A percentile compares a stretch with the other conserved stretches of the same genome.
phyloP scores from a whole-genome alignment of 2,888 invertebrate genomes.

The Aspidiotus rigidus region DNA sequence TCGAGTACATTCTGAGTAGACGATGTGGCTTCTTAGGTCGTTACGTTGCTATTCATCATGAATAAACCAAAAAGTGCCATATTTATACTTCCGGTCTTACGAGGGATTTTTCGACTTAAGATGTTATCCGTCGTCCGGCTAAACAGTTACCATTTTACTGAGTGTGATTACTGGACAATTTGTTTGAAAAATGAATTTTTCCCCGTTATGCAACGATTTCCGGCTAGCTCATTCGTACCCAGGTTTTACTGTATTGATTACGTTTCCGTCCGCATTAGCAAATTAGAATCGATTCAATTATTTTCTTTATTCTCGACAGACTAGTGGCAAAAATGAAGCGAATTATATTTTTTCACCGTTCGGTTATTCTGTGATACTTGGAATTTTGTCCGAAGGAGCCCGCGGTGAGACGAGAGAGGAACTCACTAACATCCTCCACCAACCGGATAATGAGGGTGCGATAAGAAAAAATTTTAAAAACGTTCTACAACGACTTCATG shows the following conservation, averaged over 20 bases:
- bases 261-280: background rate
- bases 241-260: background rate
- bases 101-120: too few relatives aligned
- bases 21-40: too few relatives aligned
- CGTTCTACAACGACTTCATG: constrained; percentile 42
- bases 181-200: too few relatives aligned
- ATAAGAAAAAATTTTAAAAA: constrained; percentile 47
- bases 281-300: background rate
- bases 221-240: too few relatives aligned
- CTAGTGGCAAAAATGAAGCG: constrained; percentile 17
- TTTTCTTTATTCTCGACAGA: constrained; percentile 9
- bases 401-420: constrained; percentile 53
- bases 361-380: constrained; percentile 54
- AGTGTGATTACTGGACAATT: too few relatives aligned
- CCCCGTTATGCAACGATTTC: too few relatives aligned
- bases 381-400: constrained; percentile 56
- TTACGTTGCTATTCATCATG: too few relatives aligned
- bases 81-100: too few relatives aligned
- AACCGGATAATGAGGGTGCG: constrained; percentile 48
- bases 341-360: constrained; percentile 58
- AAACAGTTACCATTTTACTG: too few relatives aligned
- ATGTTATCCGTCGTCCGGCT: too few relatives aligned
- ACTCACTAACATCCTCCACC: constrained; percentile 49
- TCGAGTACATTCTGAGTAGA: too few relatives aligned
- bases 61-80: too few relatives aligned